These are phyloP conservation scores for Paraescarpia echinospica DNA, from an alignment of 1,140 invertebrate genomes.

Conservation along the genomic window DNA sequence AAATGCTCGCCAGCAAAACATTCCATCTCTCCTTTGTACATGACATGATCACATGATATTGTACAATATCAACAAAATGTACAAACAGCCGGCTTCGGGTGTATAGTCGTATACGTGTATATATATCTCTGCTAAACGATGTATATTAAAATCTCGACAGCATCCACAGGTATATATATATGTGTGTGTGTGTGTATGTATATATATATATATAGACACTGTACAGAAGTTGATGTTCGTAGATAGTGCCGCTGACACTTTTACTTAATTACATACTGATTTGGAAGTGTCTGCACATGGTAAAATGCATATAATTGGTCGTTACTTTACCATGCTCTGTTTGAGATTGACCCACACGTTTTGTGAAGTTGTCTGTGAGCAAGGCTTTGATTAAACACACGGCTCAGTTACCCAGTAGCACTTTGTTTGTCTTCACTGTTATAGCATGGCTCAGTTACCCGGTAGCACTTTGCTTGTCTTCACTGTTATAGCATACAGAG, in stretches of 20 bases:
- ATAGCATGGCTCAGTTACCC: no score
- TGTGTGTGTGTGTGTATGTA: not conserved
- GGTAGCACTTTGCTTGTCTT: no score
- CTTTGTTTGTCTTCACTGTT: no score
- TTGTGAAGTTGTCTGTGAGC: not conserved
- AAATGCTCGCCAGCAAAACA: not conserved
- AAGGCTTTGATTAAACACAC: not conserved
- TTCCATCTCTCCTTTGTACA: not conserved
- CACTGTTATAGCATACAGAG: no score
- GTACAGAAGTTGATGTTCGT: not conserved
- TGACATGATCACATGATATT: not conserved
- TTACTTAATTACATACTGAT: not conserved
- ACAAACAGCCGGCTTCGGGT: not conserved
- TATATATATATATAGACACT: not conserved
- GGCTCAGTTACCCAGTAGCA: no score
- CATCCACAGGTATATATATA: not conserved
- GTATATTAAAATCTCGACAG: not conserved
- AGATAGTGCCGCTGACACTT: not conserved
- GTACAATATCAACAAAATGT: constrained; percentile 1
- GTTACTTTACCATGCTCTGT: not conserved
- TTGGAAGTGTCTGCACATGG: not conserved
- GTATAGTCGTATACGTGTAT: not conserved
- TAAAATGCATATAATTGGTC: not conserved
- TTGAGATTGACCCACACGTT: not conserved
- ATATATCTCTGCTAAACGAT: not conserved